Conservation (phyloP, 2,888 invertebrate genomes). For the Watsonalla binaria region DNA sequence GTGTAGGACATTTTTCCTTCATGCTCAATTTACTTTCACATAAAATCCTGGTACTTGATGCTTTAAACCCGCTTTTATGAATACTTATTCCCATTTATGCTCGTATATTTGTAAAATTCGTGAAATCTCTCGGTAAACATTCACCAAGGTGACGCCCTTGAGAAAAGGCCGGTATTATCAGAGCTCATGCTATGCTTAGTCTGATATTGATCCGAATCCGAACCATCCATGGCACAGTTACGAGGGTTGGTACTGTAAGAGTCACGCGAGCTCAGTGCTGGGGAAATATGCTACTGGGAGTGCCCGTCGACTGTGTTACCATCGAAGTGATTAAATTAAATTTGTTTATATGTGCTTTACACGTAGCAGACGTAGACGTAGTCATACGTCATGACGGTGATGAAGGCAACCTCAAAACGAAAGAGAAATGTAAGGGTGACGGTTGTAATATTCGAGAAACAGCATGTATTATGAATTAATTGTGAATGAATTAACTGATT, state of each 20-base stretch:
- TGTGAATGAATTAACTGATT: too few species aligned
- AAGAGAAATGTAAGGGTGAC: constrained; percentile 28
- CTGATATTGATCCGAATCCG: constrained; percentile 53
- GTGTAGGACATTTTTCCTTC: background rate
- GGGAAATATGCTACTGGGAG: constrained; percentile 42
- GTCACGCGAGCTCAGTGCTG: constrained; percentile 59
- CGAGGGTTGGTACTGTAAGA: constrained; percentile 31
- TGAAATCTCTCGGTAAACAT: background rate
- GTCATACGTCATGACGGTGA: constrained; percentile 32
- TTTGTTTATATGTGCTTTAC: constrained; percentile 3
- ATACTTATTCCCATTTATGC: background rate
- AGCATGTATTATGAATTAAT: too few species aligned
- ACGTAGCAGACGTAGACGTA: constrained; percentile 2
- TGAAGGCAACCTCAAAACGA: constrained; percentile 21
- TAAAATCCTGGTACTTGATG: background rate
- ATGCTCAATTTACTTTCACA: constrained; percentile 1
- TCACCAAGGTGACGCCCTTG: constrained; percentile 32
- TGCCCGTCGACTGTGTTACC: constrained; percentile 27
- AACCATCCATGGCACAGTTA: constrained; percentile 36
- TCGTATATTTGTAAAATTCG: background rate
- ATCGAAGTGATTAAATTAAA: constrained; percentile 13
- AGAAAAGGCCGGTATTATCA: constrained; percentile 26
- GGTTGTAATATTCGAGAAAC: background rate
- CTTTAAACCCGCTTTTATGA: background rate
- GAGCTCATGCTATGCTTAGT: constrained; percentile 30